Conservation (phyloP, 2,113 vertebrate species). For the Ictidomys tridecemlineatus region DNA sequence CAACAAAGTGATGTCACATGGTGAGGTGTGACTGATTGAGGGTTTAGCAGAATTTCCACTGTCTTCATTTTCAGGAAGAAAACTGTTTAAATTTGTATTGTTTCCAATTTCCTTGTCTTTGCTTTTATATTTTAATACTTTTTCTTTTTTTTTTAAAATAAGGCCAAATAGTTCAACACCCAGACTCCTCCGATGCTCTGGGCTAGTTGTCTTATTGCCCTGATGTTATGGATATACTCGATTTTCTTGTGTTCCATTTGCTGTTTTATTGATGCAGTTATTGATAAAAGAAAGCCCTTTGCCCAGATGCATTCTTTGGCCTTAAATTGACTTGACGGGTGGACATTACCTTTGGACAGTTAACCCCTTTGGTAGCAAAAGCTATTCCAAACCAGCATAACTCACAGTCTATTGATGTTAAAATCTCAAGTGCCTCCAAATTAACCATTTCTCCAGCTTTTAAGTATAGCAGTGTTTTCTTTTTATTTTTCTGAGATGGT, state of each 20-base stretch:
- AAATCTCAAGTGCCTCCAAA: conserved; percentile 27
- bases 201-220: conserved; percentile 35
- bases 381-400: background rate
- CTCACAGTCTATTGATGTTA: background rate
- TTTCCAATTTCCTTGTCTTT: conserved; percentile 43
- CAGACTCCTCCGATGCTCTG: background rate
- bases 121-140: background rate
- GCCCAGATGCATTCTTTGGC: conserved; percentile 55
- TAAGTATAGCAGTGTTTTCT: background rate
- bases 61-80: conserved; percentile 1
- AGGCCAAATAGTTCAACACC: conserved; percentile 34
- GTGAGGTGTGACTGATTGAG: background rate
- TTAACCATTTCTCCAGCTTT: conserved; percentile 37
- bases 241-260: conserved; percentile 64
- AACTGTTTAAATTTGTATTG: background rate
- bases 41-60: conserved; percentile 39
- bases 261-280: conserved; percentile 52
- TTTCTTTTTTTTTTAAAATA: background rate
- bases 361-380: conserved; percentile 47
- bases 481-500: conserved; percentile 41
- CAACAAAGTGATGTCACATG: background rate
- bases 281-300: conserved; percentile 69
- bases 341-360: conserved; percentile 58
- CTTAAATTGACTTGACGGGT: conserved; percentile 44
- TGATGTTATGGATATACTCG: conserved; percentile 44